These are phyloP conservation scores for Drosophila kepulauana DNA, from an alignment of 1,140 invertebrate species.

Conservation along the genomic window DNA sequence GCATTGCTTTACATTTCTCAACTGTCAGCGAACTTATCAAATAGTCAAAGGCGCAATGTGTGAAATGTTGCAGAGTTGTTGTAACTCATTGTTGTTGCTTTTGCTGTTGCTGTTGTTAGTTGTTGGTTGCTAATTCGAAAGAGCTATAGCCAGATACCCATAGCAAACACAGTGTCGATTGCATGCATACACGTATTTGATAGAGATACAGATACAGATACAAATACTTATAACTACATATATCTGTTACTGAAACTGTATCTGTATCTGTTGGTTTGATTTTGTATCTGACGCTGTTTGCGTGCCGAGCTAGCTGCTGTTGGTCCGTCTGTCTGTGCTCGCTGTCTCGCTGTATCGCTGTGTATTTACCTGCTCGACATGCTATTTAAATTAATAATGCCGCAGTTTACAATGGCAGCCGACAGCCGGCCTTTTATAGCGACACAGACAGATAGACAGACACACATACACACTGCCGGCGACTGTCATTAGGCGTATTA, in stretches of 20 bases:
- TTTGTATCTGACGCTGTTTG: slow-evolving; percentile 28
- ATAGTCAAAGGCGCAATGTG: slow-evolving; percentile 63
- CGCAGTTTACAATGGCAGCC: slow-evolving; percentile 36
- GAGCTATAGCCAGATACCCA: slow-evolving; percentile 1
- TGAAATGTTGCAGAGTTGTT: slow-evolving; percentile 50
- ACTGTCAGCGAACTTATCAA: slow-evolving; percentile 46
- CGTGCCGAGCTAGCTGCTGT: slow-evolving; percentile 9
- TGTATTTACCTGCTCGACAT: slow-evolving; percentile 33
- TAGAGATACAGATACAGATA: not conserved
- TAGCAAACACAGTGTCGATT: slow-evolving; percentile 16
- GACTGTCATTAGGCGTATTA: slow-evolving; percentile 65
- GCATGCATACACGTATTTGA: slow-evolving; percentile 14
- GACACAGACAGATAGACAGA: not conserved
- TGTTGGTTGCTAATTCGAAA: slow-evolving; percentile 23
- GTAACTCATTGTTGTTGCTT: not conserved
- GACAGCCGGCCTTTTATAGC: slow-evolving; percentile 25
- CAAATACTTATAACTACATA: no score
- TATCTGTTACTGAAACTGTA: no score
- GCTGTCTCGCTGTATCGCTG: not conserved
- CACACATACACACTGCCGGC: not conserved
- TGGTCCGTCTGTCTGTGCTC: not conserved
- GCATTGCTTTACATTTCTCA: slow-evolving; percentile 42
- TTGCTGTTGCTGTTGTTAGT: slow-evolving; percentile 6
- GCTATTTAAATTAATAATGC: slow-evolving; percentile 79
- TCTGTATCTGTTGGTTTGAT: slow-evolving; percentile 36